Percentiles rank a stretch among this genome's conserved stretches.
These are phyloP conservation scores for Pseudopipra pipra DNA, from an alignment of 2,113 vertebrate genomes.

Conservation along the genomic window DNA sequence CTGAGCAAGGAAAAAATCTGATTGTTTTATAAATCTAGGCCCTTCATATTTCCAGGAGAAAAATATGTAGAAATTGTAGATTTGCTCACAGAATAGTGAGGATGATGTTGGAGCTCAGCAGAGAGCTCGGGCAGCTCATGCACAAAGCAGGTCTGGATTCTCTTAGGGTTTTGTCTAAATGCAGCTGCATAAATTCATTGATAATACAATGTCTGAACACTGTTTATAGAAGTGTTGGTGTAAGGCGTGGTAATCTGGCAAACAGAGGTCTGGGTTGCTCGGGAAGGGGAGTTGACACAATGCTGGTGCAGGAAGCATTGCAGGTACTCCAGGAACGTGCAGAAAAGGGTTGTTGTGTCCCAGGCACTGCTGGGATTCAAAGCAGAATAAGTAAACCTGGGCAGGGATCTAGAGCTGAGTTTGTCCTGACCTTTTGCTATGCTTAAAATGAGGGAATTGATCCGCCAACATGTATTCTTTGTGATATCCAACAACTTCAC, in stretches of 20 bases:
- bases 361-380: neutral
- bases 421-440: neutral
- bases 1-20: neutral
- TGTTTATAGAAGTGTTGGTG: neutral
- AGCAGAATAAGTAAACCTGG: neutral
- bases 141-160: neutral
- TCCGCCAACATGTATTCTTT: neutral
- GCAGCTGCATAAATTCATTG: neutral
- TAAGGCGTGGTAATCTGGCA: neutral
- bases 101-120: rapidly evolving
- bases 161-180: neutral
- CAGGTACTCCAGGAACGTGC: rapidly evolving
- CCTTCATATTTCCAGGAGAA: neutral
- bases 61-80: neutral
- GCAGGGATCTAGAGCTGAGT: neutral
- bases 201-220: neutral
- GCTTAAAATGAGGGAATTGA: neutral
- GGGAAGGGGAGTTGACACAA: neutral
- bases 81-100: neutral
- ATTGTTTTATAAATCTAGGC: neutral
- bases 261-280: neutral
- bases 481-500: neutral
- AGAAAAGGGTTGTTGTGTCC: neutral
- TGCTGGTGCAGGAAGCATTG: neutral
- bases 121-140: neutral